phyloP scores from a whole-genome alignment of 1,140 invertebrate species.

The Drosophila athabasca region DNA sequence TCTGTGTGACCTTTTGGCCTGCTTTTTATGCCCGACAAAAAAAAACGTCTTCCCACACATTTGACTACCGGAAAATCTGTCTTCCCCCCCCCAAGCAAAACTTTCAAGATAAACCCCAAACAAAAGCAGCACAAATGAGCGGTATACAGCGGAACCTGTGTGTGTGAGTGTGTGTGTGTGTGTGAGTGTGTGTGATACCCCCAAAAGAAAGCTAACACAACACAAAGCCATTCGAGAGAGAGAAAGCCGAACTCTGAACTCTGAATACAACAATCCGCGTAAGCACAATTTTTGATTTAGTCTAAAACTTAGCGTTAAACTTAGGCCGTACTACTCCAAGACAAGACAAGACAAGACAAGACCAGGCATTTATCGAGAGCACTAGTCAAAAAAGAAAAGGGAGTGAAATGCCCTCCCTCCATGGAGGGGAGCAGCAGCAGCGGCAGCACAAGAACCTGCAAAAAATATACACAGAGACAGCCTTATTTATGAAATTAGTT shows the following conservation, averaged over 20 bases:
- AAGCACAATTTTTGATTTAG: constrained; percentile 81
- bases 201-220: constrained; percentile 46
- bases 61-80: constrained; percentile 10
- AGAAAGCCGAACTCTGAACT: constrained; percentile 19
- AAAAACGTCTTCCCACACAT: constrained; percentile 5
- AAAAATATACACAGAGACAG: constrained; percentile 44
- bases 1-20: constrained; percentile 24
- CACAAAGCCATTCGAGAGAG: constrained; percentile 44
- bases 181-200: constrained; percentile 21
- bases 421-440: constrained; percentile 30
- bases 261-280: constrained; percentile 70
- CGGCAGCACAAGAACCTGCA: constrained; percentile 12
- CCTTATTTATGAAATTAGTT: constrained; percentile 81
- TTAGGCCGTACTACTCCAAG: constrained; percentile 52
- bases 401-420: constrained; percentile 49
- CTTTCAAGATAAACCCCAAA: constrained; percentile 55
- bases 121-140: background rate
- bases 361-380: constrained; percentile 71
- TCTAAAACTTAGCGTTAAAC: constrained; percentile 65
- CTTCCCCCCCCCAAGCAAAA: constrained; percentile 56
- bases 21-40: constrained; percentile 1
- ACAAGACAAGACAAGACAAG: constrained; percentile 20
- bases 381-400: constrained; percentile 54
- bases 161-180: constrained; percentile 33
- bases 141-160: background rate